A percentile compares a stretch with the other conserved stretches of the same genome.
Evolutionary conservation across 2,113 vertebrate species (phyloP).

Genomic region (Damaliscus lunatus): DNA sequence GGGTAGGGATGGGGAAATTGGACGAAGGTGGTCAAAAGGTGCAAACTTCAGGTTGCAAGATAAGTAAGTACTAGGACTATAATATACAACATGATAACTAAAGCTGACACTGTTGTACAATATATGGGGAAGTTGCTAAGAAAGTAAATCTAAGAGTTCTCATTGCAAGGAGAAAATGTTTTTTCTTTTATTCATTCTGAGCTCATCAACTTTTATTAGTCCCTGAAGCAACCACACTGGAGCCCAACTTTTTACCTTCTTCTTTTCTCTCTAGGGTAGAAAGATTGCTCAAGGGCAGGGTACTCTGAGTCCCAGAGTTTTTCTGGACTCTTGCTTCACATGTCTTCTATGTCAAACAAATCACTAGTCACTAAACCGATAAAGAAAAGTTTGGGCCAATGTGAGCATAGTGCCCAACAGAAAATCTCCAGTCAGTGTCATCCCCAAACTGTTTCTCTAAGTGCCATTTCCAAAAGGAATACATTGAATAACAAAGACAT

Average conservation of each 20-base stretch:
- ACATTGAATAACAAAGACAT: constrained; percentile 8
- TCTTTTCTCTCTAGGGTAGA: not conserved
- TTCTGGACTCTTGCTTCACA: not conserved
- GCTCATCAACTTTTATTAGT: not conserved
- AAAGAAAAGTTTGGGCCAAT: not conserved
- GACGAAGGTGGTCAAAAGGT: not conserved
- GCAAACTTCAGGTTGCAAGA: not conserved
- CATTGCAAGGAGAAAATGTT: not conserved
- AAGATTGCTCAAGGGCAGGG: not conserved
- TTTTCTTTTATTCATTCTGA: not conserved
- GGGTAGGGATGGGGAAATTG: not conserved
- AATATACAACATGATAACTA: not conserved
- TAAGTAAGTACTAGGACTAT: not conserved
- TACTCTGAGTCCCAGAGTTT: not conserved
- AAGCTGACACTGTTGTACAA: not conserved
- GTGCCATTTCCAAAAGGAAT: constrained; percentile 4
- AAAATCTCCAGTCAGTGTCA: not conserved
- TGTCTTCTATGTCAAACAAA: not conserved
- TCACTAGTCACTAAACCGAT: not conserved
- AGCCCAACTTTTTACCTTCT: not conserved
- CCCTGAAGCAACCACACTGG: not conserved
- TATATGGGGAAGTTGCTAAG: not conserved
- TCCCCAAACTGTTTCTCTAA: not conserved
- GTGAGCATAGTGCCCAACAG: not conserved
- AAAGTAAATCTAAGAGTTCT: not conserved